Conservation (phyloP, 2,797 vertebrate species). For the Margarornis squamiger region DNA sequence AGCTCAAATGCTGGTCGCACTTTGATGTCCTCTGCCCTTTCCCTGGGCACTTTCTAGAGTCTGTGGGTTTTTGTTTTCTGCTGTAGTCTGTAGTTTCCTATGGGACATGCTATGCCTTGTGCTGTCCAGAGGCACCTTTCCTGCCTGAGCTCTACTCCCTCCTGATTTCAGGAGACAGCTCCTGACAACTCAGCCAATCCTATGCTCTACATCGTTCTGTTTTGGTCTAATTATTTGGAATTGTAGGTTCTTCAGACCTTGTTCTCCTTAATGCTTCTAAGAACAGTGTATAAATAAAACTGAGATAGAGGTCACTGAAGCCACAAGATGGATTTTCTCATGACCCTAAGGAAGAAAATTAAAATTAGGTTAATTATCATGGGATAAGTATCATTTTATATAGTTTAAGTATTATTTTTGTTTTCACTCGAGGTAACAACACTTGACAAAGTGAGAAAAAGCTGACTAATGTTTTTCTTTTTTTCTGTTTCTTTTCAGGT, state of each 20-base stretch:
- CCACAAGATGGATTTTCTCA: not conserved
- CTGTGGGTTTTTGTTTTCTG: not conserved
- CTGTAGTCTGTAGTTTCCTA: not conserved
- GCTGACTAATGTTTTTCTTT: not conserved
- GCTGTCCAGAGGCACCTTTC: not conserved
- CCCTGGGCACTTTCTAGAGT: not conserved
- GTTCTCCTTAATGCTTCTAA: not conserved
- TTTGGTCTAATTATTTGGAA: not conserved
- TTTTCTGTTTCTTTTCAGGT: constrained; percentile 67
- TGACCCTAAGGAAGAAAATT: not conserved
- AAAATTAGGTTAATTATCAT: not conserved
- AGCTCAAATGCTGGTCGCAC: not conserved
- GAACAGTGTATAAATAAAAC: not conserved
- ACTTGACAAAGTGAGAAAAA: not conserved
- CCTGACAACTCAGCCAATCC: not conserved
- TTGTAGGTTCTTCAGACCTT: not conserved
- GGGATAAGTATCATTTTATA: not conserved
- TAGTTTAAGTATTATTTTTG: not conserved
- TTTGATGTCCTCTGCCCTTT: not conserved
- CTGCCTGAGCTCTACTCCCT: not conserved
- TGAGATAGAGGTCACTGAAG: not conserved
- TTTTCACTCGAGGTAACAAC: not conserved
- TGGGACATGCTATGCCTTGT: not conserved
- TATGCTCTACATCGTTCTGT: rapidly evolving
- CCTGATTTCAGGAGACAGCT: not conserved